Evolutionary conservation across 1,140 invertebrate species (phyloP), one percentile per base, ranked within the genome.

Genomic region (Aporrectodea caliginosa): DNA sequence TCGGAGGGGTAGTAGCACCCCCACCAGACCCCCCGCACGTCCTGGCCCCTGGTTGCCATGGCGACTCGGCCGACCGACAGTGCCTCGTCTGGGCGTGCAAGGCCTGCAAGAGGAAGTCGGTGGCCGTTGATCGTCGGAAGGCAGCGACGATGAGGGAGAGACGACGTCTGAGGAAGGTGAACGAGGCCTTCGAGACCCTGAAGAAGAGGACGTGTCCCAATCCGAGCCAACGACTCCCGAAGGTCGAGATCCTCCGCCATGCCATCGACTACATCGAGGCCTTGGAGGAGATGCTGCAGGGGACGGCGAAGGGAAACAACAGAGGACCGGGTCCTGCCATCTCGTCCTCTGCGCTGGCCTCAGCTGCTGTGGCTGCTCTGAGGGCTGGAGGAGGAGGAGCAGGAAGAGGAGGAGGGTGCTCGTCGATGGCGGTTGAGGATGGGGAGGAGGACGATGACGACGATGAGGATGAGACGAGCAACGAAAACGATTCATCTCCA

Each of bases 231-330:
- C 90, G 97, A 77, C 90, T 98, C 83, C 96, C 97, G 1, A 99
- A 99, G 90, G 94, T 99, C 75, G 97, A 99, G 89, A 98, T 98
- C 82, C 90, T 99, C 29, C 90, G 96, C 81, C 96, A 96, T 85
- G 97, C 97, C 43, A 99, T 99, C 84, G 97, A 98, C 83, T 98
- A 99, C 87, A 99, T 99, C 82, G 96, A 98, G 86, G 94, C 94
- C 84, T 88, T 98, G 81, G 97, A 98, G 83, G 86, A 89, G 70
- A 83, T 91, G 82, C 83, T 90, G n/a, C n/a, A n/a, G 85, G 87
- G 73, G 85, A 85, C 0, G 87, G 83, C 69, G 82, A 86, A 29
- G 83, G 86, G 1, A 80, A n/a, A n/a, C n/a, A n/a, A n/a, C n/a
- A n/a, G n/a, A n/a, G n/a, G n/a, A n/a, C n/a, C n/a, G n/a, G n/a